phyloP scores from a whole-genome alignment of 2,113 vertebrate species.

The Seriola quinqueradiata region DNA sequence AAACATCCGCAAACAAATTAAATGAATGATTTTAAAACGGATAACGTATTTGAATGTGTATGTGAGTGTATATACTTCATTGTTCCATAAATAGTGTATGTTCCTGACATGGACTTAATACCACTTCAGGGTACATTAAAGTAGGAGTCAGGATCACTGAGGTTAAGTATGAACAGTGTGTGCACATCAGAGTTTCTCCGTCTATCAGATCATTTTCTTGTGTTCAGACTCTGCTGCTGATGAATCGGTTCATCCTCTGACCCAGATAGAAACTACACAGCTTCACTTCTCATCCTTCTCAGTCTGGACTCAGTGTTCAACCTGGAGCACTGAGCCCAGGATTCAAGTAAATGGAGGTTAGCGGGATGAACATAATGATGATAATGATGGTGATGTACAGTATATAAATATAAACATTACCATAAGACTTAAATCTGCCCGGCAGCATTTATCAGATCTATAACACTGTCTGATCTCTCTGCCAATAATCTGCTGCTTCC shows the following conservation, averaged over 20 bases:
- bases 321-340: conserved; percentile 25
- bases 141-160: neutral
- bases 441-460: conserved; percentile 55
- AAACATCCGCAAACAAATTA: too few species aligned
- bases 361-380: conserved; percentile 20
- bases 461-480: conserved; percentile 56
- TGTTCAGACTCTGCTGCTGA: conserved; percentile 29
- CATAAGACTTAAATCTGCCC: conserved; percentile 53
- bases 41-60: too few species aligned
- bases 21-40: too few species aligned
- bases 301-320: conserved; percentile 40
- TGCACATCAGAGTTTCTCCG: neutral
- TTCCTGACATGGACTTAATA: neutral
- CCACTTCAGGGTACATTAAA: neutral
- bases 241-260: conserved; percentile 66
- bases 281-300: conserved; percentile 59
- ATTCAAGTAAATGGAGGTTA: conserved; percentile 51
- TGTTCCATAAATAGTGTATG: neutral
- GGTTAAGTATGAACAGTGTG: conserved; percentile 18
- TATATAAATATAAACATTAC: conserved; percentile 61
- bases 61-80: neutral
- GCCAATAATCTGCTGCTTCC: conserved; percentile 61
- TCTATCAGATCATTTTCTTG: conserved; percentile 26
- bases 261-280: conserved; percentile 58
- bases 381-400: conserved; percentile 40